phyloP scores from a whole-genome alignment of 2,797 vertebrate genomes.

The Catharus ustulatus region DNA sequence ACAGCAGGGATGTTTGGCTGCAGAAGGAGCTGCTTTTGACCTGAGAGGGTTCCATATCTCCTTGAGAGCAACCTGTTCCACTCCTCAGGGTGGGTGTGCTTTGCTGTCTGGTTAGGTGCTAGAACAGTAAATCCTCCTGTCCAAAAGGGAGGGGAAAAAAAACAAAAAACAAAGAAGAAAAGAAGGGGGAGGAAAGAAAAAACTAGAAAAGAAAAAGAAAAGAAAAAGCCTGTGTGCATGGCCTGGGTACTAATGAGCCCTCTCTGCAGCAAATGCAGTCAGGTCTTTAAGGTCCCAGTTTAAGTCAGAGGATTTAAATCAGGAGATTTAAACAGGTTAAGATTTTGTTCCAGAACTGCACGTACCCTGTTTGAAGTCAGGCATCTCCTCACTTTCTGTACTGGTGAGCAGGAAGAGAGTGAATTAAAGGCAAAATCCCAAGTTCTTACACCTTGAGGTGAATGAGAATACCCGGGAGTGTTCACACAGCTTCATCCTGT shows the following conservation, averaged over 20 bases:
- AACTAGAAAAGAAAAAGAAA: background rate
- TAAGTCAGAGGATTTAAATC: background rate
- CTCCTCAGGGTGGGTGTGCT: background rate
- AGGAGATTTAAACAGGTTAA: background rate
- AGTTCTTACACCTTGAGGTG: background rate
- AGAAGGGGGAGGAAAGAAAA: background rate
- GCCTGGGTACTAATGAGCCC: background rate
- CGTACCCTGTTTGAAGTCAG: background rate
- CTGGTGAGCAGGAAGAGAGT: background rate
- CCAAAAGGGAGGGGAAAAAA: background rate
- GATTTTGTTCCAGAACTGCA: background rate
- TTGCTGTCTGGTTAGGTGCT: conserved; percentile 3
- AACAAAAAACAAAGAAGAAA: background rate
- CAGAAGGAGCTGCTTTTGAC: background rate
- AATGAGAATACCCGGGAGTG: accelerated
- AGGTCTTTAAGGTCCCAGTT: background rate
- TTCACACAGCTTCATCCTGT: background rate
- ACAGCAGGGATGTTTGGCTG: background rate
- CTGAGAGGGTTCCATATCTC: background rate
- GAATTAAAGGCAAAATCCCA: background rate
- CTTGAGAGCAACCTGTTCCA: background rate
- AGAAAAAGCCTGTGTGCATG: background rate
- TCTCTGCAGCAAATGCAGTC: background rate
- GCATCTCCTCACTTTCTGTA: background rate
- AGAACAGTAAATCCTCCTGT: conserved; percentile 14